Evolutionary conservation across 2,888 invertebrate genomes (phyloP).

Genomic region (Melangyna quadrimaculata): DNA sequence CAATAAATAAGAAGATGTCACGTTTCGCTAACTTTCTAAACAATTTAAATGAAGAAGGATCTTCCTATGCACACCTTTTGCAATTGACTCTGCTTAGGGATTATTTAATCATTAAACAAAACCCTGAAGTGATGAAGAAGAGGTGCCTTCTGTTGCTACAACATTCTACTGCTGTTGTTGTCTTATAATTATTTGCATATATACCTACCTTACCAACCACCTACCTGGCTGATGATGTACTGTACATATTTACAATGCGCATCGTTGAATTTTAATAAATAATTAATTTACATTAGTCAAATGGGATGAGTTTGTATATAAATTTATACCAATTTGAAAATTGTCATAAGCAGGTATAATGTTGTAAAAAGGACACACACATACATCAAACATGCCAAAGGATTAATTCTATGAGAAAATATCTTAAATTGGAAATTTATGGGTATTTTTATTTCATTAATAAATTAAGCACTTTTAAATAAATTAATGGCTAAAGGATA

Average conservation of each 20-base stretch:
- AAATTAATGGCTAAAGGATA: not conserved
- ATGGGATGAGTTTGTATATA: conserved; percentile 19
- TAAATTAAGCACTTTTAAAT: not conserved
- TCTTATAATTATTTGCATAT: not conserved
- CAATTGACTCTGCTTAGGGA: conserved; percentile 15
- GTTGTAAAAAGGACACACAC: not conserved
- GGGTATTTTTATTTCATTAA: not conserved
- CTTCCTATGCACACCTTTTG: conserved; percentile 6
- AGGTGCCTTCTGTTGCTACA: conserved; percentile 9
- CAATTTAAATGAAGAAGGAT: conserved; percentile 20
- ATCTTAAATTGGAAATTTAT: not conserved
- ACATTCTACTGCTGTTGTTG: not conserved
- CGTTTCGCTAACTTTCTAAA: conserved; percentile 28
- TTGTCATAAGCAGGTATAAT: not conserved
- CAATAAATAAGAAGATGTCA: conserved; percentile 32
- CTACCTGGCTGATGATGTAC: no score
- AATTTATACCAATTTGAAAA: conserved; percentile 18
- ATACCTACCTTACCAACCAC: not conserved
- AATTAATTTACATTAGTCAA: conserved; percentile 35
- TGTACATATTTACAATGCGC: not conserved
- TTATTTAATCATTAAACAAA: conserved; percentile 35
- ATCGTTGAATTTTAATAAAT: conserved; percentile 35
- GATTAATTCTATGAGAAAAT: not conserved
- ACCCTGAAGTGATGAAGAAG: conserved; percentile 2
- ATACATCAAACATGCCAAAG: not conserved